Conservation (phyloP, 2,888 invertebrate genomes). For the Melinopterus prodromus region DNA sequence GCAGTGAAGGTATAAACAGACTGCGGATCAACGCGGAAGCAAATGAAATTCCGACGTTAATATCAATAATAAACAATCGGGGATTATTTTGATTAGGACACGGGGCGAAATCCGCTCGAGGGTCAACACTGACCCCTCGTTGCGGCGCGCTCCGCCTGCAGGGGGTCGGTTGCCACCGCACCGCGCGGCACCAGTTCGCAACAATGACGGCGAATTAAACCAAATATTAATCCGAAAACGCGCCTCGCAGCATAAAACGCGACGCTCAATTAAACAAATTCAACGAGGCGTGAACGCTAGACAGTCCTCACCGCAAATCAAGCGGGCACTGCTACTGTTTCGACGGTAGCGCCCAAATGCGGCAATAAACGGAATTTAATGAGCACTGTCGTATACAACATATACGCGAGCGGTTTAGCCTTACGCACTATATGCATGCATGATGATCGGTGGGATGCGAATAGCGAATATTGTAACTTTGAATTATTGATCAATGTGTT, state of each 20-base stretch:
- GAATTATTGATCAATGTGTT: too few relatives aligned
- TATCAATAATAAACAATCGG: not conserved
- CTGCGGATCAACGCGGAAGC: not conserved
- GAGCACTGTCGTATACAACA: conserved; percentile 15
- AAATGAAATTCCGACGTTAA: not conserved
- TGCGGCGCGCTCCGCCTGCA: not conserved
- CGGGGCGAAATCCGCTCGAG: not conserved
- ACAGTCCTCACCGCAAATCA: conserved; percentile 19
- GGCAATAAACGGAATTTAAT: conserved; percentile 29
- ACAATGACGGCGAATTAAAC: conserved; percentile 19
- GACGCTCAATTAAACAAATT: conserved; percentile 23
- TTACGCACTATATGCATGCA: too few relatives aligned
- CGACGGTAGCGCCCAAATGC: conserved; percentile 24
- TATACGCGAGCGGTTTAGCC: not conserved
- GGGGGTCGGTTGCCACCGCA: not conserved
- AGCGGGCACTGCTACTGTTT: conserved; percentile 14
- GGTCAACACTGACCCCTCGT: not conserved
- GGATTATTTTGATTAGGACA: not conserved
- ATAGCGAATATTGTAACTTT: too few relatives aligned
- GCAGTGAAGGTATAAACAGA: too few relatives aligned
- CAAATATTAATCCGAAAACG: conserved; percentile 25
- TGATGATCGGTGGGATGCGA: too few relatives aligned
- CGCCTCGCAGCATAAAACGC: not conserved
- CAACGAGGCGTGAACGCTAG: conserved; percentile 6
- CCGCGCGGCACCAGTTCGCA: not conserved